phyloP scores from a whole-genome alignment of 2,113 vertebrate genomes.

The Stigmatopora nigra region DNA sequence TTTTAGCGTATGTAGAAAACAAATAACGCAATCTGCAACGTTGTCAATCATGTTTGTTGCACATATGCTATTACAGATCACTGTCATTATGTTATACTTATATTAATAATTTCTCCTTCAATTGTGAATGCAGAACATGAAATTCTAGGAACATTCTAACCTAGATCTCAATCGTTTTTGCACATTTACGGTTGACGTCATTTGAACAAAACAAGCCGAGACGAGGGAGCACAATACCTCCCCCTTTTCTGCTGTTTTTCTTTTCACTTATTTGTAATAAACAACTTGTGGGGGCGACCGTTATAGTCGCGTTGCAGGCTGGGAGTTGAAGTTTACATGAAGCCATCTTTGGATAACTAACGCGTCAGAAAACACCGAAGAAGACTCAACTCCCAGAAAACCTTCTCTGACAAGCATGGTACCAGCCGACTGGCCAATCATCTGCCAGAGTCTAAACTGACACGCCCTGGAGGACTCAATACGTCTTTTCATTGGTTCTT shows the following conservation, averaged over 20 bases:
- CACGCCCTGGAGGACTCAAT: constrained; percentile 10
- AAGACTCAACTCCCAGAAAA: constrained; percentile 50
- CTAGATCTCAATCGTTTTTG: not conserved
- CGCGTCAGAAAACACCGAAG: not conserved
- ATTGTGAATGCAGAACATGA: not conserved
- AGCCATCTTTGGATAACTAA: accelerated
- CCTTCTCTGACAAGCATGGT: not conserved
- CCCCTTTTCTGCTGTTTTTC: constrained; percentile 11
- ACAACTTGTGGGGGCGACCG: constrained; percentile 44
- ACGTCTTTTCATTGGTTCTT: constrained; percentile 32
- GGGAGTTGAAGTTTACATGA: constrained; percentile 50
- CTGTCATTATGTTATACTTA: not conserved
- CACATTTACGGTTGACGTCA: not conserved
- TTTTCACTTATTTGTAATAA: constrained; percentile 49
- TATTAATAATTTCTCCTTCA: not conserved
- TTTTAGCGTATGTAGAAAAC: not conserved
- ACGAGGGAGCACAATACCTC: not conserved
- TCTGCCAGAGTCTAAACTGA: not conserved
- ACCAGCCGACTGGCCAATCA: constrained; percentile 26
- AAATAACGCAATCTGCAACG: not conserved
- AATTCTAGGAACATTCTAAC: not conserved
- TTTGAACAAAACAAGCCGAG: not conserved
- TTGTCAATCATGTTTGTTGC: not conserved
- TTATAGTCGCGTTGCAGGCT: constrained; percentile 10
- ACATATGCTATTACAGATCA: not conserved